A percentile compares a stretch with the other conserved stretches of the same genome.
Evolutionary conservation across 2,888 invertebrate genomes (phyloP).

Genomic region (Drosophila suboccidentalis): DNA sequence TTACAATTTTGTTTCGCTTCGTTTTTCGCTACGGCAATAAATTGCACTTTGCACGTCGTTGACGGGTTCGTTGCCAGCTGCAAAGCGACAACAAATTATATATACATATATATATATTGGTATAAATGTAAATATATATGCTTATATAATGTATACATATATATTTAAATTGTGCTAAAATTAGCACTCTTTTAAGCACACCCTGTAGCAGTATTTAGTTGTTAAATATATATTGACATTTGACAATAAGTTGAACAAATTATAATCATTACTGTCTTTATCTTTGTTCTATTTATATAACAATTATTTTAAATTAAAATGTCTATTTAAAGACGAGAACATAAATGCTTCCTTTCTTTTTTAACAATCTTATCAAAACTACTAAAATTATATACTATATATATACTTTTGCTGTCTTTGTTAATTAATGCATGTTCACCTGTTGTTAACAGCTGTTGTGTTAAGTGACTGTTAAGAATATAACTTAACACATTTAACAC

Average conservation of each 20-base stretch:
- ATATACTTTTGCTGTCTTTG: no score
- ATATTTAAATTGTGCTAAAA: constrained; percentile 9
- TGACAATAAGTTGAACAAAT: neutral
- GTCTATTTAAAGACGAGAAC: neutral
- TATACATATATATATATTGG: constrained; percentile 4
- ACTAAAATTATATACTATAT: neutral
- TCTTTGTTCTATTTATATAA: neutral
- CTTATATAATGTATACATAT: constrained; percentile 6
- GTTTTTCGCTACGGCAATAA: constrained; percentile 69
- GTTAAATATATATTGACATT: constrained; percentile 1
- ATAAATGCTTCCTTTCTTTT: neutral
- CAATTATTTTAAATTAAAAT: neutral
- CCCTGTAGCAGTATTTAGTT: neutral
- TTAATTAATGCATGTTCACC: neutral
- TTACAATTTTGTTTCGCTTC: constrained; percentile 78
- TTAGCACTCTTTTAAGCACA: neutral
- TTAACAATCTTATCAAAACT: neutral
- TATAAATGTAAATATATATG: constrained; percentile 1
- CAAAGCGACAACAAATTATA: constrained; percentile 48
- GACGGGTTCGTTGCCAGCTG: constrained; percentile 74
- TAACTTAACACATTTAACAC: no score
- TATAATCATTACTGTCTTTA: neutral
- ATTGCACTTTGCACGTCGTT: constrained; percentile 81
- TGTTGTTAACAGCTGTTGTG: neutral
- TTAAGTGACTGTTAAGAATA: no score